Conservation (phyloP, 2,797 vertebrate species). For the Salmo trutta region DNA sequence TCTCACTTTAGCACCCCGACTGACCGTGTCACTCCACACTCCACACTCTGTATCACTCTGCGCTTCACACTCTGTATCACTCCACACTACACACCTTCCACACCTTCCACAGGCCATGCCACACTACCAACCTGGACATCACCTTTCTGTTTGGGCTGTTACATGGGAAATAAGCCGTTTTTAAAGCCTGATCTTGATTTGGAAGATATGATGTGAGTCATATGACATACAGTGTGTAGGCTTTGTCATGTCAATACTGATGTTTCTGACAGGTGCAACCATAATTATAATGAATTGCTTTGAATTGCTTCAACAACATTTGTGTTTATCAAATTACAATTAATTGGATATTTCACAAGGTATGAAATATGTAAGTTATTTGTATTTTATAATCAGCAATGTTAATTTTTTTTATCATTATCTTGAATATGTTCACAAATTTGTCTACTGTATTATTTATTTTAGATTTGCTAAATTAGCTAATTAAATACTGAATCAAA, state of each 20-base stretch:
- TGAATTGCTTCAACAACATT: background rate
- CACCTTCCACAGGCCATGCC: conserved; percentile 16
- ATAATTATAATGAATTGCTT: background rate
- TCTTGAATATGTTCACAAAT: background rate
- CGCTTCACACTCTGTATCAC: background rate
- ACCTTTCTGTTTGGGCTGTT: background rate
- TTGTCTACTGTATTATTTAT: background rate
- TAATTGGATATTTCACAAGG: background rate
- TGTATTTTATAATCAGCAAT: no score
- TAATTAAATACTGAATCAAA: background rate
- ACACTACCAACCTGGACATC: background rate
- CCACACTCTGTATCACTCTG: conserved; percentile 6
- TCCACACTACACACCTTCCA: background rate
- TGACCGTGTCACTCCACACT: background rate
- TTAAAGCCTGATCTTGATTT: background rate
- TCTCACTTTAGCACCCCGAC: conserved; percentile 12
- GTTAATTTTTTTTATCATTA: background rate
- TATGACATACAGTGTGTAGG: background rate
- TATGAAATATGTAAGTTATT: background rate
- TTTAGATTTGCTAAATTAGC: background rate
- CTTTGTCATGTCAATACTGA: background rate
- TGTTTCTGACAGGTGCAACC: background rate
- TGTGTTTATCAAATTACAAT: background rate
- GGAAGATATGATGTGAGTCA: background rate
- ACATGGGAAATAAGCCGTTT: background rate